These are phyloP conservation scores for Myiotriccus ornatus DNA, from an alignment of 2,797 vertebrate genomes.

Conservation along the genomic window DNA sequence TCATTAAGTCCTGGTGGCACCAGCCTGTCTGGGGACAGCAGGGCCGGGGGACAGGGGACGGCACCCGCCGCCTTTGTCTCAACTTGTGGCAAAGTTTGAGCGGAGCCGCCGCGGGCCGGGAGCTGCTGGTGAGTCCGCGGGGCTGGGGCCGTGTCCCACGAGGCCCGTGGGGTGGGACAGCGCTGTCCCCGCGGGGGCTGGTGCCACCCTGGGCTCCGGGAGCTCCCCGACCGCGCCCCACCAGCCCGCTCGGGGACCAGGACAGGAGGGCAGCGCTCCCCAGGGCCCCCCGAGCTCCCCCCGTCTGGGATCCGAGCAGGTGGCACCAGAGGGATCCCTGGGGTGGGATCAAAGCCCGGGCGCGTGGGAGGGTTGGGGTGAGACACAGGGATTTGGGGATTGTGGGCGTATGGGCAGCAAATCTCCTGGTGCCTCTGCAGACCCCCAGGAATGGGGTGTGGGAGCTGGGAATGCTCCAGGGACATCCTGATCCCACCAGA, in stretches of 20 bases:
- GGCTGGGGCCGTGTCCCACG: not conserved
- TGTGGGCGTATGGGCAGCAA: not conserved
- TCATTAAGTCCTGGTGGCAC: conserved; percentile 26
- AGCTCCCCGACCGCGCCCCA: not conserved
- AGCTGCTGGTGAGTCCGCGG: not conserved
- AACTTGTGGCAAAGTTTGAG: not conserved
- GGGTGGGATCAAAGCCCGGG: not conserved
- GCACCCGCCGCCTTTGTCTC: not conserved
- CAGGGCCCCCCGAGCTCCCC: not conserved
- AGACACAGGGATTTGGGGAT: fast-evolving
- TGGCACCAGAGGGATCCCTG: not conserved
- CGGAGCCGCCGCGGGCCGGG: not conserved
- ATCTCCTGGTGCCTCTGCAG: fast-evolving
- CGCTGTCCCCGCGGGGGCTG: not conserved
- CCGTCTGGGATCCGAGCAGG: not conserved
- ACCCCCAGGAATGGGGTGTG: not conserved
- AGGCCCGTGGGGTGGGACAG: not conserved
- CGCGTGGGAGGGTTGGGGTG: fast-evolving
- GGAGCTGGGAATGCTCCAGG: not conserved
- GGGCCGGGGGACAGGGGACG: not conserved
- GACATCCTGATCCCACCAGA: not conserved
- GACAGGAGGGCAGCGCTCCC: not conserved
- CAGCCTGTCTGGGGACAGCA: conserved; percentile 12
- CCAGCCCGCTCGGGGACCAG: fast-evolving
- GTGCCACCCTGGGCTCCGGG: not conserved